phyloP scores from a whole-genome alignment of 1,140 invertebrate species.

The Eriosoma lanigerum region DNA sequence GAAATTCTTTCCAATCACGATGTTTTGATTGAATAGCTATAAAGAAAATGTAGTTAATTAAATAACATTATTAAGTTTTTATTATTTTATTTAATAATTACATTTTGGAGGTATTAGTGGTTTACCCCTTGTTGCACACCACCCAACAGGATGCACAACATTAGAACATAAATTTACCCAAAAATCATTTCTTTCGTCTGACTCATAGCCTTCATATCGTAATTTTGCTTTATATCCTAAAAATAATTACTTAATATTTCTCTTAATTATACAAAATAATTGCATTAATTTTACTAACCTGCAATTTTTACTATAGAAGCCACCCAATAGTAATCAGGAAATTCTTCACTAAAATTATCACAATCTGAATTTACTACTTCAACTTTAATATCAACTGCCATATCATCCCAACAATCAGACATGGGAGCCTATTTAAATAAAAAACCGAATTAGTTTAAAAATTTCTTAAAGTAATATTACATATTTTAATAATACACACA shows the following conservation, averaged over 20 bases:
- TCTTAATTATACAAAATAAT: not conserved
- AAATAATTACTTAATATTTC: conserved; percentile 26
- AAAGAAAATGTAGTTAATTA: conserved; percentile 53
- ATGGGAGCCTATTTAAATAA: conserved; percentile 72
- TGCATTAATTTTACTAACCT: conserved; percentile 58
- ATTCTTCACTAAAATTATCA: conserved; percentile 74
- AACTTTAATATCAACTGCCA: conserved; percentile 91
- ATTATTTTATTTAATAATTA: conserved; percentile 57
- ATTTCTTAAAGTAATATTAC: not conserved
- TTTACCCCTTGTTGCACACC: conserved; percentile 94
- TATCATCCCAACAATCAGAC: conserved; percentile 89
- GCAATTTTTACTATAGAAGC: conserved; percentile 87
- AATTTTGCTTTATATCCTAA: conserved; percentile 86
- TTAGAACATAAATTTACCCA: conserved; percentile 93
- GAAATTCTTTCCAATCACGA: conserved; percentile 92
- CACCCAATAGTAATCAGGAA: conserved; percentile 90
- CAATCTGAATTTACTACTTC: conserved; percentile 91
- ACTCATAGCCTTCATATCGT: conserved; percentile 91
- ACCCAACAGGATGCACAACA: conserved; percentile 92
- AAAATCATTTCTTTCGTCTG: conserved; percentile 85
- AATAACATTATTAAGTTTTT: not conserved
- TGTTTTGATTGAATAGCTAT: conserved; percentile 84
- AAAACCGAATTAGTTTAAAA: not conserved
- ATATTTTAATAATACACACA: conserved; percentile 60
- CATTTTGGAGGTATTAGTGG: conserved; percentile 89